Conservation (phyloP, 1,140 invertebrate genomes). For the Acromyrmex echinatior region DNA sequence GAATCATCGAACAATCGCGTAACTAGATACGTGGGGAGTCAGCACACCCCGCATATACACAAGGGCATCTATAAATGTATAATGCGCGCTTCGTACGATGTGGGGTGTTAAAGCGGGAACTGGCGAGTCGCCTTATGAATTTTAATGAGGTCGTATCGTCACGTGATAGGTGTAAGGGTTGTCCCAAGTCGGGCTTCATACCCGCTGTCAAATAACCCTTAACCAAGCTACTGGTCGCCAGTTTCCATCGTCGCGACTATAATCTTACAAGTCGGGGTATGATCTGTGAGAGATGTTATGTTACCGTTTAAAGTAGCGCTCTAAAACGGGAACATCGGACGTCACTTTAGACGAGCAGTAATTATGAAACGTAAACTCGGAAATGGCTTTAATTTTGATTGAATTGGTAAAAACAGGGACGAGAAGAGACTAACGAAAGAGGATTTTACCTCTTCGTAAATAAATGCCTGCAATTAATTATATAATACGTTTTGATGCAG, state of each 20-base stretch:
- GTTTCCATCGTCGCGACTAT: conserved; percentile 25
- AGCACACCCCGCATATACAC: conserved; percentile 19
- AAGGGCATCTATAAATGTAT: conserved; percentile 79
- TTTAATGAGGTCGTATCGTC: conserved; percentile 82
- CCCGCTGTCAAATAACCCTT: conserved; percentile 71
- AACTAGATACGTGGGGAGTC: conserved; percentile 47
- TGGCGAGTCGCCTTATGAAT: conserved; percentile 83
- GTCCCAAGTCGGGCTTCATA: conserved; percentile 65
- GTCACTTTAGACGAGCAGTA: neutral
- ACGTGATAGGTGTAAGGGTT: conserved; percentile 79
- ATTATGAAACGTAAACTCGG: neutral
- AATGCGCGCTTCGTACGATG: conserved; percentile 68
- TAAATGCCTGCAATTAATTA: neutral
- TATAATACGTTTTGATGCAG: neutral
- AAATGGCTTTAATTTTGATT: neutral
- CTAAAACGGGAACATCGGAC: neutral
- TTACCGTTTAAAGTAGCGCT: neutral
- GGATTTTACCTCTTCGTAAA: neutral
- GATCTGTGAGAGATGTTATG: neutral
- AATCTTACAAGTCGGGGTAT: conserved; percentile 2
- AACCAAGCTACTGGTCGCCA: conserved; percentile 30
- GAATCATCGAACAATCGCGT: neutral
- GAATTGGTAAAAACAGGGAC: neutral
- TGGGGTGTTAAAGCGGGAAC: conserved; percentile 79
- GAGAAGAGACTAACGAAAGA: neutral